Conservation (phyloP, 2,797 vertebrate genomes). For the Echiichthys vipera region DNA sequence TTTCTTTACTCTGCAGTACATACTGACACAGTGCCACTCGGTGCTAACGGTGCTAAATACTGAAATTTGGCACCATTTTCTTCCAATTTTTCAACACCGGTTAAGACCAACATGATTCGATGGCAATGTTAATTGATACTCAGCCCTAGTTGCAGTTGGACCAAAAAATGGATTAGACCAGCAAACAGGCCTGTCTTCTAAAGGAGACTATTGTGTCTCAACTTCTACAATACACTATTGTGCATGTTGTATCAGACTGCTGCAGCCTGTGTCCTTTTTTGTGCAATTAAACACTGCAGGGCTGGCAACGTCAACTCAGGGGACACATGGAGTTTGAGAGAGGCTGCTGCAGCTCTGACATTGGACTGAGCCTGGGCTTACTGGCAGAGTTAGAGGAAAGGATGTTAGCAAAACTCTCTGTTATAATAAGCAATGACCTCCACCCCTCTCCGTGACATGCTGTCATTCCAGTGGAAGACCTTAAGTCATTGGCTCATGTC, state of each 20-base stretch:
- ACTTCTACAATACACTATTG: slow-evolving; percentile 11
- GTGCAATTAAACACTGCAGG: slow-evolving; percentile 35
- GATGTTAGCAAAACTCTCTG: slow-evolving; percentile 61
- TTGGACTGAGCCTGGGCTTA: slow-evolving; percentile 33
- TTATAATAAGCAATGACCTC: slow-evolving; percentile 67
- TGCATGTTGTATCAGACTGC: slow-evolving; percentile 44
- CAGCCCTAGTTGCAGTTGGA: slow-evolving; percentile 11
- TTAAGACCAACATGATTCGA: too few relatives aligned
- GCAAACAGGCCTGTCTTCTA: slow-evolving; percentile 31
- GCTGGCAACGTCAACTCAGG: slow-evolving; percentile 47
- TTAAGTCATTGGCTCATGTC: slow-evolving; percentile 52
- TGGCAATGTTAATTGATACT: too few relatives aligned
- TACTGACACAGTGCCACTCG: too few relatives aligned
- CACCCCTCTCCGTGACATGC: slow-evolving; percentile 48
- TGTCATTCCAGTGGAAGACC: slow-evolving; percentile 56
- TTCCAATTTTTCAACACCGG: too few relatives aligned
- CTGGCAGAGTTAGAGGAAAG: slow-evolving; percentile 48
- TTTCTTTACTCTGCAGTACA: too few relatives aligned
- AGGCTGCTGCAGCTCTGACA: slow-evolving; percentile 43
- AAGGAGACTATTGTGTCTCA: slow-evolving; percentile 27
- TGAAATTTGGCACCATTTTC: too few relatives aligned
- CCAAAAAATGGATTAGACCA: slow-evolving; percentile 37
- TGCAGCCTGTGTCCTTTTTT: slow-evolving; percentile 54
- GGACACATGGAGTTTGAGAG: slow-evolving; percentile 37
- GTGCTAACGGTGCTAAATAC: too few relatives aligned